These are phyloP conservation scores for Epizoanthus scotinus DNA, from an alignment of 92 coral and sea anemone species.

Conservation along the genomic window DNA sequence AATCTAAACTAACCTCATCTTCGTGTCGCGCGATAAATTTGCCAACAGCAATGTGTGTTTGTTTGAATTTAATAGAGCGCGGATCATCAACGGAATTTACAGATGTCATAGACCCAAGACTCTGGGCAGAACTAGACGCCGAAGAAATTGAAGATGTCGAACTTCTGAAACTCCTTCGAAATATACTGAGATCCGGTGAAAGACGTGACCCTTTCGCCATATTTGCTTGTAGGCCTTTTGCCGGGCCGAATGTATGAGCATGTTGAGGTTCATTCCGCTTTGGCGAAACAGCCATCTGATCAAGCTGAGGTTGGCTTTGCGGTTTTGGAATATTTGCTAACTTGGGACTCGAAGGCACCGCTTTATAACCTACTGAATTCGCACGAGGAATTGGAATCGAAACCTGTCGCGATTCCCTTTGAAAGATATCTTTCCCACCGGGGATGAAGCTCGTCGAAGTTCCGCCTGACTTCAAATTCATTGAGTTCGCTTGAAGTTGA, in stretches of 20 bases:
- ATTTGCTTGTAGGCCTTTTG: constrained; percentile 14
- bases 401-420: not conserved
- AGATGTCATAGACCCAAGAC: constrained; percentile 32
- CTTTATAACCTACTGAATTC: constrained; percentile 19
- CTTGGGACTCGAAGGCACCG: not conserved
- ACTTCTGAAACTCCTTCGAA: constrained; percentile 28
- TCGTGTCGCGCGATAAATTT: constrained; percentile 87
- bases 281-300: not conserved
- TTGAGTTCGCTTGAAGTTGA: not conserved
- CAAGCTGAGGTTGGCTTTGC: constrained; percentile 14
- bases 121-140: constrained; percentile 21
- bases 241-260: constrained; percentile 24
- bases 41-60: constrained; percentile 89
- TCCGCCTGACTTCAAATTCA: constrained; percentile 10
- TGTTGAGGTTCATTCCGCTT: constrained; percentile 16
- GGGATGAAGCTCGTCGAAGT: constrained; percentile 26
- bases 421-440: not conserved
- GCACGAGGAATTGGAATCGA: constrained; percentile 19
- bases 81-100: constrained; percentile 31
- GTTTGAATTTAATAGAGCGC: constrained; percentile 49
- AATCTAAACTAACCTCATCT: constrained; percentile 76
- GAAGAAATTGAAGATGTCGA: constrained; percentile 33
- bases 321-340: constrained; percentile 32
- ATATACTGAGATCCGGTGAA: constrained; percentile 4
- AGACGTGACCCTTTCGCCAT: not conserved